Conservation (phyloP, 30 jellyfish, hydroid and myxozoan genomes). For the Hydractinia echinata region DNA sequence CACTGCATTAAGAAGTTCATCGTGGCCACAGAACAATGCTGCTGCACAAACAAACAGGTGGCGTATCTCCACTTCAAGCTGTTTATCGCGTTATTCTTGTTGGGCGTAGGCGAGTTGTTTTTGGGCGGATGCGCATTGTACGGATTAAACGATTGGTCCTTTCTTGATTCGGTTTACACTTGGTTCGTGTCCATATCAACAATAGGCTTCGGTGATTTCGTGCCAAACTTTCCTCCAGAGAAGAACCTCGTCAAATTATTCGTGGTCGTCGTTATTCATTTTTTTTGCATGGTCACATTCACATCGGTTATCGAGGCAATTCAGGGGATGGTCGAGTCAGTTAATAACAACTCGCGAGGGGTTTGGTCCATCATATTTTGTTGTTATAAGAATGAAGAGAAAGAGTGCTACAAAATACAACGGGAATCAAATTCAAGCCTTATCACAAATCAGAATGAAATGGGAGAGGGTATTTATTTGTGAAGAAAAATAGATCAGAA, state of each 20-base stretch:
- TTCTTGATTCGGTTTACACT: constrained; percentile 12
- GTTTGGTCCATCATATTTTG: constrained; percentile 5
- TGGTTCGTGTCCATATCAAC: constrained; percentile 17
- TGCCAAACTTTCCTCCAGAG: constrained; percentile 10
- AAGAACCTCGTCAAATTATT: neutral
- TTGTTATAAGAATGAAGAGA: constrained; percentile 7
- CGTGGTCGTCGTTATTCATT: neutral
- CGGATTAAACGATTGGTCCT: constrained; percentile 11
- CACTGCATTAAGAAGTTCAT: neutral
- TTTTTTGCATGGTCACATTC: constrained; percentile 2
- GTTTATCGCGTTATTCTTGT: neutral
- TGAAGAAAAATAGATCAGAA: too few species aligned
- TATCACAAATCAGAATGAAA: neutral
- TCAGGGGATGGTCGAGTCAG: constrained; percentile 13
- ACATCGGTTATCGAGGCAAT: neutral
- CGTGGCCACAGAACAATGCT: neutral
- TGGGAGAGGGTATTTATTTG: too few species aligned
- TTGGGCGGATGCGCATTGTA: neutral
- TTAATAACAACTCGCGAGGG: neutral
- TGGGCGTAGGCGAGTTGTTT: constrained; percentile 2
- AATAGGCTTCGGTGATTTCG: constrained; percentile 4
- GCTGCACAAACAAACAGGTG: constrained; percentile 14
- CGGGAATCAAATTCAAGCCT: neutral
- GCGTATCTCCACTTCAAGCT: constrained; percentile 2
- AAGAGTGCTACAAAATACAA: neutral